A percentile compares a stretch with the other conserved stretches of the same genome.
Conservation (phyloP, 2,797 vertebrate genomes). For the Dendrocincla tyrannina region DNA sequence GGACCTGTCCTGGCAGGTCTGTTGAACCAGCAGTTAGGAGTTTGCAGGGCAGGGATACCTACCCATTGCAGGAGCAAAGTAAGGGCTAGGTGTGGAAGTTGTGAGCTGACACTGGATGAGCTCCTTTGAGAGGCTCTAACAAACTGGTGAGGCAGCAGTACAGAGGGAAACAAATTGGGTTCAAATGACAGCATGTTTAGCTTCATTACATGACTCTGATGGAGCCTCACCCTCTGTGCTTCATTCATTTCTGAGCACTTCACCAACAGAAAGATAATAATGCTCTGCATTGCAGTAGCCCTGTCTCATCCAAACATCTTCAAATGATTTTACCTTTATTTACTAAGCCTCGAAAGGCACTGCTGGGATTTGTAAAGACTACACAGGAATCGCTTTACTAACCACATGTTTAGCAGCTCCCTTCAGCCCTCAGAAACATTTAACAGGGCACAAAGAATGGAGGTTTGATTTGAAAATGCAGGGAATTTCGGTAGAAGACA, state of each 20-base stretch:
- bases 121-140: constrained; percentile 62
- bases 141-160: constrained; percentile 66
- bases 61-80: constrained; percentile 55
- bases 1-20: constrained; percentile 80
- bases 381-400: neutral
- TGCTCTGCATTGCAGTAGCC: constrained; percentile 42
- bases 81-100: constrained; percentile 57
- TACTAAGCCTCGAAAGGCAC: constrained; percentile 33
- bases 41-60: constrained; percentile 70
- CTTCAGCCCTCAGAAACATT: neutral
- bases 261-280: constrained; percentile 54
- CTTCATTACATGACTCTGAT: constrained; percentile 56
- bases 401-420: neutral
- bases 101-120: constrained; percentile 59
- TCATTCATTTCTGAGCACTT: constrained; percentile 62
- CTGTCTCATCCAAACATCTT: constrained; percentile 51
- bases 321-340: neutral
- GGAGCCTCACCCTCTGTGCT: constrained; percentile 55
- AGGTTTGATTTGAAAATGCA: neutral
- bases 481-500: neutral
- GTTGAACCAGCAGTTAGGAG: constrained; percentile 66
- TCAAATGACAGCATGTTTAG: constrained; percentile 52
- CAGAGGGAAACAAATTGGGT: constrained; percentile 66
- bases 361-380: neutral
- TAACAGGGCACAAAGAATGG: neutral